Percentiles rank a stretch among this genome's conserved stretches.
Conservation (phyloP, 2,888 invertebrate species). For the Toxonevra muliebris region DNA sequence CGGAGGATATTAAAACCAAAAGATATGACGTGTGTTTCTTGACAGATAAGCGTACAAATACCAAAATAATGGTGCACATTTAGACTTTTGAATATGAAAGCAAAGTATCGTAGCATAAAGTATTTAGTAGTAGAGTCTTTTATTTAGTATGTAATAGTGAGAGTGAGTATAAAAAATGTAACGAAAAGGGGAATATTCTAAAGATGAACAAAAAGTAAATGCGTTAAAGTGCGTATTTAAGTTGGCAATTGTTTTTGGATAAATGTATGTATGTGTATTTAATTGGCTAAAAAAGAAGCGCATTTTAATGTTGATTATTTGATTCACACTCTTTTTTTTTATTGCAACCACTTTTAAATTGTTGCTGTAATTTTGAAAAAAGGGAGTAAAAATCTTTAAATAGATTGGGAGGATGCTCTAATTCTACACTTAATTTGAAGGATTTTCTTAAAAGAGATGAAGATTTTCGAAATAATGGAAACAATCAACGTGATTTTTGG, state of each 20-base stretch:
- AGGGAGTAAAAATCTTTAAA: not conserved
- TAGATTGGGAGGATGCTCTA: not conserved
- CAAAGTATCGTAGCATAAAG: not conserved
- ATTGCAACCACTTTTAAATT: not conserved
- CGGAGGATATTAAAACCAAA: conserved; percentile 37
- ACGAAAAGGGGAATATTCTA: not conserved
- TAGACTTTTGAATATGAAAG: conserved; percentile 4
- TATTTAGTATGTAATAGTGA: not conserved
- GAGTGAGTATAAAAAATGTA: not conserved
- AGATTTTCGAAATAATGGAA: not conserved
- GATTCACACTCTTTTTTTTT: not conserved
- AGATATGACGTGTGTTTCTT: conserved; percentile 55
- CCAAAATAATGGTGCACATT: conserved; percentile 19
- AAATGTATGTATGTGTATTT: not conserved
- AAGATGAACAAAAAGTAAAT: not conserved
- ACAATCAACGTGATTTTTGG: not conserved
- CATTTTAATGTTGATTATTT: not conserved
- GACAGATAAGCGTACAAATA: conserved; percentile 53
- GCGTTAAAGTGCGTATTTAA: conserved; percentile 3
- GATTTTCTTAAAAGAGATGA: not conserved
- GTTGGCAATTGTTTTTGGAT: conserved; percentile 3
- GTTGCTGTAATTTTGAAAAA: not conserved
- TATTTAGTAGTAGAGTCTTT: too few relatives aligned
- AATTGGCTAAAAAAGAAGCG: not conserved
- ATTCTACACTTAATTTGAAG: not conserved